These are phyloP conservation scores for Myodes glareolus DNA, from an alignment of 2,113 vertebrate genomes.

Conservation along the genomic window DNA sequence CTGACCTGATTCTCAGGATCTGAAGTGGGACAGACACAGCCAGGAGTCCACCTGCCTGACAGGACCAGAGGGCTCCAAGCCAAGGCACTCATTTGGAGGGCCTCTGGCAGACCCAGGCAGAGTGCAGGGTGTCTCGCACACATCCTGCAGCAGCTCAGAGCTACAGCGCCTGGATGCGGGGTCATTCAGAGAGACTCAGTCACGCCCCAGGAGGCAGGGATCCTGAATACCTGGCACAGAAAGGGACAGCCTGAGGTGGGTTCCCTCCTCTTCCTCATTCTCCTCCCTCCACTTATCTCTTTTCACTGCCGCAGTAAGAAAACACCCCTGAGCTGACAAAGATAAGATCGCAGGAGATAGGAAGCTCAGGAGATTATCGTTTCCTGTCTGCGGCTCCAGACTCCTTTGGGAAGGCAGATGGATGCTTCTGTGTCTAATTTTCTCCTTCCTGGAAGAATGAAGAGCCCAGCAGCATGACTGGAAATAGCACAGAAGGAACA, in stretches of 20 bases:
- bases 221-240: not conserved
- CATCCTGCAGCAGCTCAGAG: not conserved
- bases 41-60: not conserved
- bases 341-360: not conserved
- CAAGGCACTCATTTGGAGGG: accelerated
- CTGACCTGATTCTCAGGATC: not conserved
- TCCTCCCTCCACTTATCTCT: not conserved
- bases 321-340: not conserved
- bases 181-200: not conserved
- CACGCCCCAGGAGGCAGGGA: not conserved
- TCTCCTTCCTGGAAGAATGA: not conserved
- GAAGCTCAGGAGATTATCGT: not conserved
- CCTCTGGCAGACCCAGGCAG: accelerated
- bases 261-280: not conserved
- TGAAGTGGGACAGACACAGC: not conserved
- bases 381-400: not conserved
- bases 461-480: not conserved
- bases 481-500: not conserved
- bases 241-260: not conserved
- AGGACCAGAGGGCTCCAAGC: not conserved
- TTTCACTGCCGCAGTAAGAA: not conserved
- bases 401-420: not conserved
- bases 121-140: not conserved
- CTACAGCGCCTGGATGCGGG: too few relatives aligned
- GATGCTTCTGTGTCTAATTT: not conserved